Evolutionary conservation across 1,140 invertebrate genomes (phyloP), one percentile per base, ranked within the genome.

Genomic region (Cylas formicarius): DNA sequence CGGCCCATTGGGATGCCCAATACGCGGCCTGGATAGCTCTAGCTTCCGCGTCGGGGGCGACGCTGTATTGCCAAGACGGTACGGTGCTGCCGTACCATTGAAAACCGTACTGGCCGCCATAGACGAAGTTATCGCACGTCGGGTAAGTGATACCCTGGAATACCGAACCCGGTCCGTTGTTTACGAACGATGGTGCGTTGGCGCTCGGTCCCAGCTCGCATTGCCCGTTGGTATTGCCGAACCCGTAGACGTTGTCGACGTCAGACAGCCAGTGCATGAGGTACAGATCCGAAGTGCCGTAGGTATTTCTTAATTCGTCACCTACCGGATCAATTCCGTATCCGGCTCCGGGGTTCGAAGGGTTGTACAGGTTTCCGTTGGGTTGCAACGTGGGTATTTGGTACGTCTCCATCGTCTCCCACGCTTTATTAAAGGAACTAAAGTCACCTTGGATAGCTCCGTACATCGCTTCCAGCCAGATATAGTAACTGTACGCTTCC

Each of bases 1-100:
- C 44, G 5, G 50, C 50, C 50, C 50, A 52, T 35, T 46, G 39
- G 2, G 45, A 34, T n/a, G 50, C 50, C 50, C 50, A 52, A 37
- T 29, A 52, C 28, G 50, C 36, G 4, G 44, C 50, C 31, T 43
- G 40, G 11, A 52, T 22, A 9, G 45, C 50, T 13, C 50, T 37
- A 22, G 50, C 50, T 13, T 52, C 50, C 10, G 50, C 50, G 33
- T 52, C 50, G 14, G 50, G 50, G 24, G 50, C 50, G 11, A 38
- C 41, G 9, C 40, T 44, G 40, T 47, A 52, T 35, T 52, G 47
- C 35, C 44, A 52, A 36, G 47, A 42, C n/a, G 20, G 44, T 26
- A 40, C 44, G 22, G 35, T 39, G 18, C 35, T 46, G 27, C 27
- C 44, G 11, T 33, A 22, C n/a, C 34, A 27, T 27, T 38, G 39